phyloP scores from a whole-genome alignment of 2,113 vertebrate species.

The Empidonax traillii region DNA sequence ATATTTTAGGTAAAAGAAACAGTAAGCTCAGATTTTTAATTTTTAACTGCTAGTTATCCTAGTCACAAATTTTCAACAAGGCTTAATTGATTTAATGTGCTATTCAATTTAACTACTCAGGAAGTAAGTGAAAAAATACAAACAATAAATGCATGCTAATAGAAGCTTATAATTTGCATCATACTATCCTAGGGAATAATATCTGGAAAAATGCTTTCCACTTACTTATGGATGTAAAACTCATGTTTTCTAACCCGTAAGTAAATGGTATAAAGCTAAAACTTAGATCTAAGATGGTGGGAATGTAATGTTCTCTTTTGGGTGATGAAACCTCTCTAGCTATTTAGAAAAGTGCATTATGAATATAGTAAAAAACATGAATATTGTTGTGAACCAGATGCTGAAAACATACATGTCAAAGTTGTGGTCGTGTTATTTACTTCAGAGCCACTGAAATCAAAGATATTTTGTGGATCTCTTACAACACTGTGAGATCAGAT shows the following conservation, averaged over 20 bases:
- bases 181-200: neutral
- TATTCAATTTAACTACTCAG: neutral
- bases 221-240: neutral
- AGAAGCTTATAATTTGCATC: neutral
- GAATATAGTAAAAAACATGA: neutral
- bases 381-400: neutral
- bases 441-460: neutral
- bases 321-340: neutral
- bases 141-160: neutral
- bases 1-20: neutral
- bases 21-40: neutral
- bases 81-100: neutral
- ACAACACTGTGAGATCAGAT: neutral
- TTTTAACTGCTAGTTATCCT: neutral
- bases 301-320: neutral
- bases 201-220: neutral
- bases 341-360: neutral
- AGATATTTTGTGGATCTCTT: neutral
- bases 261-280: neutral
- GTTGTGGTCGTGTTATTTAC: neutral
- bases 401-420: neutral
- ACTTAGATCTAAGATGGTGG: neutral
- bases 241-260: neutral
- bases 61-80: neutral
- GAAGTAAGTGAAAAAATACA: neutral